Evolutionary conservation across 2,797 vertebrate species (phyloP).

Genomic region (Sorex maritimensis): DNA sequence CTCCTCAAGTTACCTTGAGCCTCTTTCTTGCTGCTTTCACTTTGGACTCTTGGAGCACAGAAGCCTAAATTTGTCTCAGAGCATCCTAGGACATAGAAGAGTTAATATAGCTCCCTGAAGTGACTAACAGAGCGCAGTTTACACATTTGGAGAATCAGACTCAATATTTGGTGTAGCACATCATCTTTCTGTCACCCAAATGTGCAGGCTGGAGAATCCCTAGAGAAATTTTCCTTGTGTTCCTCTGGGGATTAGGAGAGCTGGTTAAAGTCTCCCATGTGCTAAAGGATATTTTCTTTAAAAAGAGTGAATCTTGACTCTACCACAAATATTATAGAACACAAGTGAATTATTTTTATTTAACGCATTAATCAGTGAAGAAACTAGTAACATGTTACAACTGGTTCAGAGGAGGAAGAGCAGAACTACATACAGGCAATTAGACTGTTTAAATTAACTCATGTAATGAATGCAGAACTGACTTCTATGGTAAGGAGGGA

Average conservation of each 20-base stretch:
- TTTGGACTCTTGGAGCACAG: background rate
- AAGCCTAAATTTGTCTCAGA: slow-evolving; percentile 19
- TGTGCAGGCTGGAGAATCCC: background rate
- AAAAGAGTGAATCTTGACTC: background rate
- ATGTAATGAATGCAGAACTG: background rate
- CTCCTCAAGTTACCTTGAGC: background rate
- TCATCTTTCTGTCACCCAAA: slow-evolving; percentile 33
- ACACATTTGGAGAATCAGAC: slow-evolving; percentile 16
- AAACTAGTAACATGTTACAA: slow-evolving; percentile 1
- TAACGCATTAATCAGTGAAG: slow-evolving; percentile 22
- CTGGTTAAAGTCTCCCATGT: background rate
- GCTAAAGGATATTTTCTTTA: slow-evolving; percentile 44
- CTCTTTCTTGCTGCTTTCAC: background rate
- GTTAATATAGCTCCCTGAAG: background rate
- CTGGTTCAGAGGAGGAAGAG: background rate
- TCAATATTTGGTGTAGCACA: slow-evolving; percentile 25
- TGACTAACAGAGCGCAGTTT: slow-evolving; percentile 3
- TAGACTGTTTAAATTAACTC: slow-evolving; percentile 10
- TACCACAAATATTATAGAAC: slow-evolving; percentile 5
- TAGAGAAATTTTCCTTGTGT: background rate
- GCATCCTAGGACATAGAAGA: background rate
- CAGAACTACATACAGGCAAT: background rate
- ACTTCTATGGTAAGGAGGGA: background rate
- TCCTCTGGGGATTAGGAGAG: background rate
- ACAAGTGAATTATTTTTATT: background rate